These are phyloP conservation scores for Camelus bactrianus DNA, from an alignment of 2,113 vertebrate genomes.

Conservation along the genomic window DNA sequence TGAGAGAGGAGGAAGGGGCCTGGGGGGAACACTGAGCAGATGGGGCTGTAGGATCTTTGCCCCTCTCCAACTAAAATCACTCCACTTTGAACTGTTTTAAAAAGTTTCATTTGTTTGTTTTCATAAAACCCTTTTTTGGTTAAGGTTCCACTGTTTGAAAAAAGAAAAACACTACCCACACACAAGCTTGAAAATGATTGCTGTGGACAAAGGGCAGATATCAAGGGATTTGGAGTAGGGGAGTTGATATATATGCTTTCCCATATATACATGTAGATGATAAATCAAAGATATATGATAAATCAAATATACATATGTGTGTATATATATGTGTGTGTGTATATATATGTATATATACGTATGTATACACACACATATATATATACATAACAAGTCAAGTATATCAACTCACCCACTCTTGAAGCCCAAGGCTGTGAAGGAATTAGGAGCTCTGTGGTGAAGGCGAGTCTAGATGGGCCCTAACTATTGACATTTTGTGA, in stretches of 20 bases:
- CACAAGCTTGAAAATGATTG: not conserved
- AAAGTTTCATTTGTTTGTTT: not conserved
- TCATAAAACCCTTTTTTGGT: not conserved
- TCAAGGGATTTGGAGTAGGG: not conserved
- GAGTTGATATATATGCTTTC: not conserved
- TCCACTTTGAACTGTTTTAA: not conserved
- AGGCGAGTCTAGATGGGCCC: not conserved
- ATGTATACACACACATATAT: no score
- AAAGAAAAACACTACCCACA: not conserved
- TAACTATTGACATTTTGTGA: not conserved
- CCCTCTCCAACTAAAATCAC: not conserved
- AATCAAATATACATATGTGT: not conserved
- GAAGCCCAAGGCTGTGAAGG: not conserved
- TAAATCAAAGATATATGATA: not conserved
- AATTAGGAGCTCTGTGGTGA: constrained; percentile 7
- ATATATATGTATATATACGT: not conserved
- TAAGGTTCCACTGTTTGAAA: not conserved
- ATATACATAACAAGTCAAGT: not conserved
- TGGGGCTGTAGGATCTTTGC: not conserved
- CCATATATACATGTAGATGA: not conserved
- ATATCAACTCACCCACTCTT: not conserved
- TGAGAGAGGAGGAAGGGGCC: not conserved
- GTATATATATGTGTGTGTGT: not conserved
- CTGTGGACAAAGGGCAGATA: not conserved
- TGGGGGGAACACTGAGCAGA: not conserved